These are phyloP conservation scores for Argyrosomus japonicus DNA, from an alignment of 2,113 vertebrate species.

Conservation along the genomic window DNA sequence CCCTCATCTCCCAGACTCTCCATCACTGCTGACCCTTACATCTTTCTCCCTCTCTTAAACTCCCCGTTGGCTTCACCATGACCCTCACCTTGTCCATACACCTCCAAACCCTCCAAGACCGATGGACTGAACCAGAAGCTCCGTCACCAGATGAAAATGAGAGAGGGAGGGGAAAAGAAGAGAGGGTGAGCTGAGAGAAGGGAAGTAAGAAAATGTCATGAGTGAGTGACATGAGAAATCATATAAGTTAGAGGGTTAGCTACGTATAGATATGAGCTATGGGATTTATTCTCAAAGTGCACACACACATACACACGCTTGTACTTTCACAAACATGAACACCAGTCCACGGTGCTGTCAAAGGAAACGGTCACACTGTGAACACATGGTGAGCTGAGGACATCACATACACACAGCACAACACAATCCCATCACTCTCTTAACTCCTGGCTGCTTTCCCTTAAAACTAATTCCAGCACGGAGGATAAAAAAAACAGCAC, in stretches of 20 bases:
- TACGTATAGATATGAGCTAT: conserved; percentile 21
- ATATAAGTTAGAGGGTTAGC: conserved; percentile 23
- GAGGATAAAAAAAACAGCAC: conserved; percentile 11
- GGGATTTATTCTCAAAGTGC: conserved; percentile 35
- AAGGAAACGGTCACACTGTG: conserved; percentile 39
- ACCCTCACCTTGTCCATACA: conserved; percentile 43
- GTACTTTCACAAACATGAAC: conserved; percentile 10
- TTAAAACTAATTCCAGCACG: conserved; percentile 24
- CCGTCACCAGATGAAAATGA: conserved; percentile 15
- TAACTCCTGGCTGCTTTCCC: conserved; percentile 27
- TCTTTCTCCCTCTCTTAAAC: conserved; percentile 25
- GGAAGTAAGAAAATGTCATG: conserved; percentile 44
- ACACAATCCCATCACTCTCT: conserved; percentile 17
- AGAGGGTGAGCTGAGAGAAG: neutral
- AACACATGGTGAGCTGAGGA: neutral
- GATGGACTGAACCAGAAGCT: conserved; percentile 13
- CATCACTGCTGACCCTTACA: conserved; percentile 50
- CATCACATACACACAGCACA: neutral
- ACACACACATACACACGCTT: conserved; percentile 2
- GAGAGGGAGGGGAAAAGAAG: neutral
- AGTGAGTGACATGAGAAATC: conserved; percentile 55
- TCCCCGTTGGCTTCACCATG: conserved; percentile 39
- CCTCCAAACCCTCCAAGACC: conserved; percentile 18
- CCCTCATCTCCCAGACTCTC: conserved; percentile 40
- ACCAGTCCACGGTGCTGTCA: conserved; percentile 31